Base-by-base conservation (phyloP, 2,113 vertebrate species). In the Psilopogon haemacephalus region DNA sequence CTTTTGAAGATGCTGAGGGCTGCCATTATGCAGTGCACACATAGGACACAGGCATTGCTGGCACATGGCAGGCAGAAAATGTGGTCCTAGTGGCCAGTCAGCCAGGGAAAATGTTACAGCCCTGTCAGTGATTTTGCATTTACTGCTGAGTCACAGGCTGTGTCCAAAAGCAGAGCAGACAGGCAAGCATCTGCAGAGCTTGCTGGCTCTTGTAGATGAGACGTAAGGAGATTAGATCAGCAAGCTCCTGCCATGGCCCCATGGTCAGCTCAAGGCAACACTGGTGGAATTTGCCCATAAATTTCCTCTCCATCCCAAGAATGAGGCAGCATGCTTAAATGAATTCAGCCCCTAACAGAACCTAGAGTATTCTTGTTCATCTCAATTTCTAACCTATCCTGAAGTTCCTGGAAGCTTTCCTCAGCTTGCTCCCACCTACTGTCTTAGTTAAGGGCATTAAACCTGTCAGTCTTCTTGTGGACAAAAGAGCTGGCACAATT, bases 1-100 rank as follows among this genome's bases (percentile, higher is more conserved):
- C 55, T 93, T 84, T 15, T 56, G 71, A 95, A 93, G 79, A 78
- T 50, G 82, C 86, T 80, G 83, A 88, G 81, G 85, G 50, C 24
- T 92, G 81, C 86, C 85, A 58, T 78, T 37, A 28, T 0, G 0
- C 35, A 77, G 21, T 13, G 16, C 19, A 12, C 9, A 8, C 30
- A 8, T 4, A 38, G 46, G 60, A 35, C 16, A 28, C 1, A 2
- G 33, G 33, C 58, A 23, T 3, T 55, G 65, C 52, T 1, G 6
- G 28, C 69, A 8, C 42, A 8, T 0, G 7, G 33, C 67, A 32
- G 6, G 80, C 38, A 72, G 79, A 20, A 20, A 46, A 16, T 0
- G 0, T 0, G 4, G 58, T 65, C 18, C 28, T 52, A 42, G 32
- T 26, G 58, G 24, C 58, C 33, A 8, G 0, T 2, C 52, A 55